Base-by-base conservation (phyloP, 1,140 invertebrate genomes). In the Nymphalis io region DNA sequence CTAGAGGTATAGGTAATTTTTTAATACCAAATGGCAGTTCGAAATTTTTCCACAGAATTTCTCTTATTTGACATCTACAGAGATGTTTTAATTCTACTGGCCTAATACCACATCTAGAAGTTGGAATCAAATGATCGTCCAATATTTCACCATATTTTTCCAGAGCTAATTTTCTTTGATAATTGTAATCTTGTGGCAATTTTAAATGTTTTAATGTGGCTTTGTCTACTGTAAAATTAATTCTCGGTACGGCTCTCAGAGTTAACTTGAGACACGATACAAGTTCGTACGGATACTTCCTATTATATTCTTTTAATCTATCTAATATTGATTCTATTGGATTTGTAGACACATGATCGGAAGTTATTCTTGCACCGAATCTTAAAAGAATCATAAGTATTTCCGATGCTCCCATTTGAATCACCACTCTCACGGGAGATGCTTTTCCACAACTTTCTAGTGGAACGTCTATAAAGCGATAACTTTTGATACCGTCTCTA, bases 381-480 rank as follows among this genome's bases (percentile, higher is more conserved):
- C 94, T 91, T 64, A 97, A 82, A 71, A 97, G 92, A 73, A 96
- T 94, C 75, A 95, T 92, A 10, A 96, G 85, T 74, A 96, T 94
- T 84, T 96, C 96, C 15, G 95, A 93, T 16, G 94, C 82, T 23
- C 94, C 94, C 71, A 95, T 93, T 82, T 96, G 95, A 73, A 96
- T 89, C 0, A 94, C 94, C 1, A 96, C 93, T 75, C 94, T 93
- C 1, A 96, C 85, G 0, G 96, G 94, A 0, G 94, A 93, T 3
- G 94, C 92, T 66, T 93, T 93, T 0, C 95, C 95, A 76, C 95
- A 96, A 27, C 95, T 95, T 81, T 96, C 95, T 84, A 97, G 94
- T 13, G 95, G 95, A 3, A 96, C 94, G 83, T 97, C 96, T 72
- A 96, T 95, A 78, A 96, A 95, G 60, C 95, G 93, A 76, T 81